Conservation (phyloP, 2,797 vertebrate species). For the Loris lydekkerianus region DNA sequence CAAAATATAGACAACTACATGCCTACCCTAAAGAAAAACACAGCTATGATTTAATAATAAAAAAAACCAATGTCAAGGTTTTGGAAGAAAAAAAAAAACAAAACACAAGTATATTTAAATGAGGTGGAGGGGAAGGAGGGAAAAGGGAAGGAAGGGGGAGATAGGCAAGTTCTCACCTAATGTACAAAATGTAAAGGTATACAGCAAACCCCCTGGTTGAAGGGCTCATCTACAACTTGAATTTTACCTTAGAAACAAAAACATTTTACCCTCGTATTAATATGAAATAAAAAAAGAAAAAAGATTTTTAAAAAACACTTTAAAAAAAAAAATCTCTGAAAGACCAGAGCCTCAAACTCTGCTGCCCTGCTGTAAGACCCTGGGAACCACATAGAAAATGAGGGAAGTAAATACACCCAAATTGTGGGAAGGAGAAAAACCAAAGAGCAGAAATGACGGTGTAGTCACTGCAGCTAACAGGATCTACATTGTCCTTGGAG, state of each 20-base stretch:
- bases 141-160: slow-evolving; percentile 53
- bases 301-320: slow-evolving; percentile 53
- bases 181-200: too few species aligned
- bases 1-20: too few species aligned
- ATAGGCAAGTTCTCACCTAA: too few species aligned
- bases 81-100: too few species aligned
- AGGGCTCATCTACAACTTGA: too few species aligned
- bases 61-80: too few species aligned
- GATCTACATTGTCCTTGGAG: slow-evolving; percentile 79
- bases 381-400: slow-evolving; percentile 66
- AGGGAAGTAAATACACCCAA: slow-evolving; percentile 70
- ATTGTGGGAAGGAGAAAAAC: slow-evolving; percentile 64
- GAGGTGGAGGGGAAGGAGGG: not conserved
- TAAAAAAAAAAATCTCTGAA: slow-evolving; percentile 66
- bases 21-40: too few species aligned
- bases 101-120: not conserved
- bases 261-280: too few species aligned
- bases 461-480: slow-evolving; percentile 67
- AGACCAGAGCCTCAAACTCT: slow-evolving; percentile 52
- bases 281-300: not conserved
- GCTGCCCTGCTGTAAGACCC: not conserved
- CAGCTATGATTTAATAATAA: too few species aligned
- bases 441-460: slow-evolving; percentile 71
- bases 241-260: too few species aligned
- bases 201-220: too few species aligned